Evolutionary conservation across 2,888 invertebrate genomes (phyloP), one percentile per base, ranked within the genome.

Genomic region (Cyclophora punctaria): DNA sequence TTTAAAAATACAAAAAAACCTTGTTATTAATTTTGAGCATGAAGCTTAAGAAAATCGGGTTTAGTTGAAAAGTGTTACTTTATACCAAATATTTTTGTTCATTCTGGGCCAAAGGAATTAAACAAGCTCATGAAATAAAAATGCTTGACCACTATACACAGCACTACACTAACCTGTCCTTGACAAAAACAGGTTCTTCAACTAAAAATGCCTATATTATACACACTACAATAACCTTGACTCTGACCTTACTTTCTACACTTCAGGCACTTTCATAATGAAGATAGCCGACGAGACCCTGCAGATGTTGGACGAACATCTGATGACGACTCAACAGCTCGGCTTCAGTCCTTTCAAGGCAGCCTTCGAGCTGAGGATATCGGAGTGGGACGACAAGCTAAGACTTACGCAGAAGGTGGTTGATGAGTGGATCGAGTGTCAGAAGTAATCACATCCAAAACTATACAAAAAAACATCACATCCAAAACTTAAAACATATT

Each of bases 261-360:
- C 35, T 5, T 2, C 56, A 92, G 92, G 92, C 41, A 94, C 94
- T 0, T 92, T 83, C 64, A 94, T 95, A 62, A 91, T 95, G 90
- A 93, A 93, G 73, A 89, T 95, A 51, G 79, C 93, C 0, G 95
- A 95, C 60, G 95, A 95, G 64, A 92, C 92, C 0, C 87, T 93
- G 47, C 91, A 94, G 64, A 80, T 94, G 58, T 71, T 95, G 44
- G 95, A 95, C 64, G 95, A 95, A 67, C 95, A 95, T 62, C 87
- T 95, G 46, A 83, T 94, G 33, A 82, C 90, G 46, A 93, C 94
- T 0, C 94, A 95, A 73, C 92, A 95, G 65, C 89, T 95, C 50
- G 91, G 92, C 34, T 94, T 93, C 74, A 95, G 94, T 57, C 94
- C 95, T 0, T 94, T 93, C 78, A 95, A 94, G 73, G 93, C 91